A percentile compares a stretch with the other conserved stretches of the same genome.
These are phyloP conservation scores for Macrotrachela quadricornifera DNA, from an alignment of 1,140 invertebrate species.

Conservation along the genomic window DNA sequence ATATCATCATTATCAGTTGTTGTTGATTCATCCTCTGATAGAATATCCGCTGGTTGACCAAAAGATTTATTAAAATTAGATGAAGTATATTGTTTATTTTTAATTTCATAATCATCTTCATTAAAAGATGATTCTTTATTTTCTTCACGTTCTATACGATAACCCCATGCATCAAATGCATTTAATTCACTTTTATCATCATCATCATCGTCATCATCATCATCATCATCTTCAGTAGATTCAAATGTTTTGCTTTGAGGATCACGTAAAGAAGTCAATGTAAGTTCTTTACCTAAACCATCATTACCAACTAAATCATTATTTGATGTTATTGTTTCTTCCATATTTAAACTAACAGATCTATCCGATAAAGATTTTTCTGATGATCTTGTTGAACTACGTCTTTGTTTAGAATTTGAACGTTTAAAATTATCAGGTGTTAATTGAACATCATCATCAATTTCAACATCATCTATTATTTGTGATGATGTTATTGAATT, in stretches of 20 bases:
- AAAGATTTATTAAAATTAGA: no score
- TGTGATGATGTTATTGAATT: background rate
- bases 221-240: no score
- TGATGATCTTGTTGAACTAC: background rate
- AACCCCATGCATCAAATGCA: no score
- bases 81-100: no score
- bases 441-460: background rate
- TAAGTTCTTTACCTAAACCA: background rate
- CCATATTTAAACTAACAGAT: background rate
- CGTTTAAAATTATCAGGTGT: background rate
- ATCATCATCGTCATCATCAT: no score
- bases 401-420: background rate
- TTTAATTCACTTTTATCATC: no score
- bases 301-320: background rate
- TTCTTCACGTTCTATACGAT: no score
- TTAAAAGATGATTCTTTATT: no score
- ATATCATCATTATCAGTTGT: no score
- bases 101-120: no score
- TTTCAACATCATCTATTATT: background rate
- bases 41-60: no score
- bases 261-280: background rate
- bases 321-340: background rate
- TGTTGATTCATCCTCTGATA: no score
- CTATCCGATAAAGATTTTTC: background rate
- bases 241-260: background rate